Percentiles rank a stretch among this genome's conserved stretches.
Conservation (phyloP, 2,888 invertebrate genomes). For the Blastobasis lacticolella region DNA sequence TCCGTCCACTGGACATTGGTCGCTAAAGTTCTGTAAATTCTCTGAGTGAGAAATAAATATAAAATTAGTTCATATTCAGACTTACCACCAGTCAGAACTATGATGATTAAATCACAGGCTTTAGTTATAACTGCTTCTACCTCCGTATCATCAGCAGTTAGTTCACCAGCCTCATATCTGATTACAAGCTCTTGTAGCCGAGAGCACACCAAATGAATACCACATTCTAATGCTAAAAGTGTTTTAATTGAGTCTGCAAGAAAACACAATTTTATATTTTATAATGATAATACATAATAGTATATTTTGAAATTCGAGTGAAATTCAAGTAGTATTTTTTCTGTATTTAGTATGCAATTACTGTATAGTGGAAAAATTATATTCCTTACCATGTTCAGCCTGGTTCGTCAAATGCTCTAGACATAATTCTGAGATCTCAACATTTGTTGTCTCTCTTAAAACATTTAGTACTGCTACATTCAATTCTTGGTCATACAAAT, state of each 20-base stretch:
- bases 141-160: slow-evolving; percentile 59
- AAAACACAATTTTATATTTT: not conserved
- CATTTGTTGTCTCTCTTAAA: slow-evolving; percentile 76
- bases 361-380: too few relatives aligned
- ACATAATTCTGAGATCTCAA: slow-evolving; percentile 84
- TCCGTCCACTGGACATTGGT: too few relatives aligned
- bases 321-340: not conserved
- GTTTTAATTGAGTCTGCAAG: slow-evolving; percentile 83
- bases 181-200: slow-evolving; percentile 76
- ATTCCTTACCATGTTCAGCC: slow-evolving; percentile 79
- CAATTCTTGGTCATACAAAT: slow-evolving; percentile 69
- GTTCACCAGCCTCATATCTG: slow-evolving; percentile 33
- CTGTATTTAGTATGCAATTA: not conserved
- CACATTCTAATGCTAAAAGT: slow-evolving; percentile 82
- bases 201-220: slow-evolving; percentile 83
- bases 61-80: not conserved
- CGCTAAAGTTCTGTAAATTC: too few relatives aligned
- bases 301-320: not conserved
- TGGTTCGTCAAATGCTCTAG: slow-evolving; percentile 84
- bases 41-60: too few relatives aligned
- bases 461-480: slow-evolving; percentile 77
- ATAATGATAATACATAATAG: not conserved
- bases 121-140: slow-evolving; percentile 80
- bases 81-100: slow-evolving; percentile 88
- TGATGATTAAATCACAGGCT: slow-evolving; percentile 89